Base-by-base conservation (phyloP, 2,113 vertebrate species). In the Nansenia antarctica region DNA sequence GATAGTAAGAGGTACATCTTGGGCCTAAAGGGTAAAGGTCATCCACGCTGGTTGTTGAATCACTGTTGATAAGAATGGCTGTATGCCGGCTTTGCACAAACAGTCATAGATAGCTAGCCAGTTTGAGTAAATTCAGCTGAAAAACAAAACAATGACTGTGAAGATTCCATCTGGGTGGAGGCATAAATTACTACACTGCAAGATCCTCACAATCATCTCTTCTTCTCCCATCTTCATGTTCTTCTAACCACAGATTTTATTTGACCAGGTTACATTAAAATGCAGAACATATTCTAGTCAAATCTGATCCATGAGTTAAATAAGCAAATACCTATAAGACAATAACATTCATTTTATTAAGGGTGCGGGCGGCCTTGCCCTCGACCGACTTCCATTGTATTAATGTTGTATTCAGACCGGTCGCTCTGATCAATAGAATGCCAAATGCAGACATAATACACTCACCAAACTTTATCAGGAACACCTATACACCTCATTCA, bases 21-120 rank as follows among this genome's bases (percentile, higher is more conserved):
- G 37, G 72, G 76, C 57, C 70, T 34, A 53, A 72, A 79, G 77
- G 31, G 63, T 65, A 74, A 84, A 74, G 67, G 57, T 47, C 67
- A 58, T 68, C 35, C 11, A 3, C 66, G 69, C n/a, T n/a, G 31
- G 59, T 8, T 3, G 59, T 8, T 3, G 32, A 67, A 22, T 69
- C 74, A 65, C 7, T 62, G 62, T 29, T 65, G n/a, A 62, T 47
- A 47, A 47, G 15, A 42, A 47, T 15, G 45, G 15, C 45, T 47
- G 12, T 18, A 20, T 47, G 15, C 39, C 39, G 18, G 39, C 39
- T 15, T 42, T 42, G 14, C 39, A 42, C 39, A 42, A 5, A 35
- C 34, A 35, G 34, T 35, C 34, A 35, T 1, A 35, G 14, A 49
- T 49, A 14, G 8, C 45, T n/a, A n/a, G n/a, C n/a, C n/a, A n/a